Base-by-base conservation (phyloP, 2,113 vertebrate species). In the Calyptomena viridis region DNA sequence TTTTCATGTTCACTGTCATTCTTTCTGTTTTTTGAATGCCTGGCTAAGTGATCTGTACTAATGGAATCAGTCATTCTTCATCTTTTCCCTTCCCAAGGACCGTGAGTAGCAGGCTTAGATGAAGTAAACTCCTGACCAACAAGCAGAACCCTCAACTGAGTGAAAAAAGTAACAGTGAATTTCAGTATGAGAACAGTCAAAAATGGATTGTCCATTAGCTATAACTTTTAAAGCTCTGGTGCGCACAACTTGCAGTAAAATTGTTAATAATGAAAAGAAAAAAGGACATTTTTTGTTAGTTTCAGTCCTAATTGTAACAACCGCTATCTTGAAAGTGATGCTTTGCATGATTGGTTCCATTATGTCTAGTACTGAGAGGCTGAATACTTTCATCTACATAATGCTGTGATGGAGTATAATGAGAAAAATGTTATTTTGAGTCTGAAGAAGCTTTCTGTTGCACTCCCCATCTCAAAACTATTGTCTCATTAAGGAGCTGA, bases 361-460 rank as follows among this genome's bases (percentile, higher is more conserved):
- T 95, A 92, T 93, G 59, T 68, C 78, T 83, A 63, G 53, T 67
- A 79, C 71, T 85, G 50, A 87, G 71, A 89, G 52, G 60, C 71
- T 92, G 84, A 93, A 95, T 88, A 64, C 87, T 95, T 89, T 94
- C 58, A 94, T 90, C 82, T 94, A 81, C 84, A 87, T 97, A 94
- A 92, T 91, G 21, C 64, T 90, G 56, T 77, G 86, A 90, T 85
- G 59, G 35, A 90, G 20, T 72, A 87, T 93, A 92, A 94, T 93
- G 94, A 96, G 67, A 71, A 96, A 93, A 94, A 62, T 81, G 67
- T 24, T 93, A 75, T 86, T 90, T 87, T 94, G 79, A 90, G 71
- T 79, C 58, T 93, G 69, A 81, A 89, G 74, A 82, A 89, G 52
- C 37, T 91, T 93, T 88, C 68, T 87, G 39, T 91, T 94, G 77